These are phyloP conservation scores for Callyntrura sp. DNA, from an alignment of 2,888 invertebrate species.

Conservation along the genomic window DNA sequence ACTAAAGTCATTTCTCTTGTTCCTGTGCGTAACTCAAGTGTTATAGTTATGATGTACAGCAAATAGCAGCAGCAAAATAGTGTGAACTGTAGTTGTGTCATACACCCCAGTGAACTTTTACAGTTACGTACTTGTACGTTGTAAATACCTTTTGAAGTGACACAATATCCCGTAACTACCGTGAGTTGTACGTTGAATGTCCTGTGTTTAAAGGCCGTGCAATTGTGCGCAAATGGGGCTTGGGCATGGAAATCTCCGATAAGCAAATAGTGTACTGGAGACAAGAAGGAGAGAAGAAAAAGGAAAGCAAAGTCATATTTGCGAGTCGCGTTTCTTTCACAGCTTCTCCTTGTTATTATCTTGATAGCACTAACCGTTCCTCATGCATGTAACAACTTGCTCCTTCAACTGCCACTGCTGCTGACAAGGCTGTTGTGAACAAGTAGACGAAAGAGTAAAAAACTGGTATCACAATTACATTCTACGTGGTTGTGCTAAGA, in stretches of 20 bases:
- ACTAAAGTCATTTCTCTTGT: too few species aligned
- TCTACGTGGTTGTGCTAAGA: constrained; percentile 64
- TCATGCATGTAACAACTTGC: constrained; percentile 48
- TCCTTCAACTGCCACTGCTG: constrained; percentile 64
- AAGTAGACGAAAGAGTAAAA: constrained; percentile 49
- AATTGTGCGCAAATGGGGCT: neutral
- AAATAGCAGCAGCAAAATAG: neutral
- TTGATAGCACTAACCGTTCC: constrained; percentile 25
- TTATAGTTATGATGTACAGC: neutral
- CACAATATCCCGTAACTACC: too few species aligned
- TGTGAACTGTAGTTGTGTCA: neutral
- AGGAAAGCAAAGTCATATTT: constrained; percentile 45
- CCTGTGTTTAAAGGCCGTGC: neutral
- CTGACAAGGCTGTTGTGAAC: constrained; percentile 67
- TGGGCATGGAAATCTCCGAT: neutral
- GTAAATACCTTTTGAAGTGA: too few species aligned
- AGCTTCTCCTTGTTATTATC: constrained; percentile 42
- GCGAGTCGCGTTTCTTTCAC: neutral
- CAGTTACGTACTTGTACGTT: too few species aligned
- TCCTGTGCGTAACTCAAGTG: neutral
- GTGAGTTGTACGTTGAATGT: too few species aligned
- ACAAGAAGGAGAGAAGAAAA: constrained; percentile 17
- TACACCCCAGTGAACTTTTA: too few species aligned
- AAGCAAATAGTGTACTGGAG: neutral
- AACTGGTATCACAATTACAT: constrained; percentile 58